Evolutionary conservation across 2,888 invertebrate genomes (phyloP).

Genomic region (Entomobrya multifasciata): DNA sequence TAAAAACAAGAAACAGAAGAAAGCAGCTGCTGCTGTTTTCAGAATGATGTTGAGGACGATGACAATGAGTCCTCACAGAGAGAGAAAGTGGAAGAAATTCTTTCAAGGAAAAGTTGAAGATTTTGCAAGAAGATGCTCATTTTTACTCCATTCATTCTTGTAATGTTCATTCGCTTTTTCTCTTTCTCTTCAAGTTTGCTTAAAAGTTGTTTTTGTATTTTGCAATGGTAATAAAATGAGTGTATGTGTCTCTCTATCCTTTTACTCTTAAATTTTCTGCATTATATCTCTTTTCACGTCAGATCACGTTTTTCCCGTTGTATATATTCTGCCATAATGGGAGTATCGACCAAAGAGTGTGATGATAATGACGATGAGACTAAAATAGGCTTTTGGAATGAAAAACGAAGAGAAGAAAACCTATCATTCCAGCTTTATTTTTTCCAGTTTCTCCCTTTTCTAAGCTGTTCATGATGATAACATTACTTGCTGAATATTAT

Average conservation of each 20-base stretch:
- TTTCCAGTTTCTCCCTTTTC: not conserved
- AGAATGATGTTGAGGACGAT: constrained; percentile 48
- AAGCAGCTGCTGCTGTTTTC: constrained; percentile 49
- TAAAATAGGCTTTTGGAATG: constrained; percentile 29
- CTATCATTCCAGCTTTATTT: constrained; percentile 32
- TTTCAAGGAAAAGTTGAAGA: not conserved
- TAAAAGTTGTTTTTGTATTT: not conserved
- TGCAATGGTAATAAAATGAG: constrained; percentile 13
- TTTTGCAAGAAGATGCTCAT: constrained; percentile 44
- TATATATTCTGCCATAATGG: constrained; percentile 30
- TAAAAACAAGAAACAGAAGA: not conserved
- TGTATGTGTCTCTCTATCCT: not conserved
- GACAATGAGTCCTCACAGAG: constrained; percentile 16
- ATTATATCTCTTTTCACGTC: constrained; percentile 26
- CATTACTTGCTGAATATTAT: constrained; percentile 31
- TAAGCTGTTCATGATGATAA: constrained; percentile 4
- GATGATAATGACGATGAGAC: constrained; percentile 23
- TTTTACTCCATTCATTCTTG: constrained; percentile 21
- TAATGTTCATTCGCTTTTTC: constrained; percentile 20
- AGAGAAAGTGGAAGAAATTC: not conserved
- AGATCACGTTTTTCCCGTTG: constrained; percentile 42
- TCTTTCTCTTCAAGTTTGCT: not conserved
- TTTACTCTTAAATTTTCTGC: no score
- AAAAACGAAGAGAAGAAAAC: constrained; percentile 10
- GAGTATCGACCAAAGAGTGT: constrained; percentile 24